These are phyloP conservation scores for Mormoops blainvillei DNA, from an alignment of 2,113 vertebrate species.

Conservation along the genomic window DNA sequence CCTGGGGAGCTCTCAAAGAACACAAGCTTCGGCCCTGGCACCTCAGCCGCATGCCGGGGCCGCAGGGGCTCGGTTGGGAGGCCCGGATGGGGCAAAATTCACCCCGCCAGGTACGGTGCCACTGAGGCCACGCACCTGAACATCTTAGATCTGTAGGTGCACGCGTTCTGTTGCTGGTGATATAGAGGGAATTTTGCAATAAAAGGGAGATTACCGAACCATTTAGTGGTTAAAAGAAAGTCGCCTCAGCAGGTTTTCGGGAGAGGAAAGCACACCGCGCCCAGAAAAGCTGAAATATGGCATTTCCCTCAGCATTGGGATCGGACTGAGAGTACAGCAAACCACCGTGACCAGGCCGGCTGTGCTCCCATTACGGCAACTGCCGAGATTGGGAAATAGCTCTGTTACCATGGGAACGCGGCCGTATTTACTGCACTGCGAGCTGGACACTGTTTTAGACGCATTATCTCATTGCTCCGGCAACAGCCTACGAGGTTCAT, in stretches of 20 bases:
- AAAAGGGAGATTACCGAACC: neutral
- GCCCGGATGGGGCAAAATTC: neutral
- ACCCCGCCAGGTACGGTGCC: rapidly evolving
- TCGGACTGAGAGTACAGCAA: neutral
- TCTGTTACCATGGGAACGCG: neutral
- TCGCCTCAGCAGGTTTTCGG: neutral
- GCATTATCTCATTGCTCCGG: neutral
- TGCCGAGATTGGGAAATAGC: neutral
- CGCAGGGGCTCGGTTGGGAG: neutral
- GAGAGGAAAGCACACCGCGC: neutral
- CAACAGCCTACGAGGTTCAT: too few relatives aligned
- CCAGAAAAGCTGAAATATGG: neutral
- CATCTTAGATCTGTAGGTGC: neutral
- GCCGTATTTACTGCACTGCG: too few relatives aligned
- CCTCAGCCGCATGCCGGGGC: neutral
- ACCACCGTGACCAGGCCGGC: neutral
- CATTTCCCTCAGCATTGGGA: neutral
- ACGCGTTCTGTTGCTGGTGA: neutral
- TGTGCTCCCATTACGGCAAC: neutral
- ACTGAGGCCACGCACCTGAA: neutral
- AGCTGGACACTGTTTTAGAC: neutral
- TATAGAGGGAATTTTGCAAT: neutral
- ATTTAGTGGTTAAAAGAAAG: neutral
- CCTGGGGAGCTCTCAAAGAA: neutral
- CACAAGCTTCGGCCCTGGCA: neutral